Base-by-base conservation (phyloP, 2,888 invertebrate genomes). In the Amorpha juglandis region DNA sequence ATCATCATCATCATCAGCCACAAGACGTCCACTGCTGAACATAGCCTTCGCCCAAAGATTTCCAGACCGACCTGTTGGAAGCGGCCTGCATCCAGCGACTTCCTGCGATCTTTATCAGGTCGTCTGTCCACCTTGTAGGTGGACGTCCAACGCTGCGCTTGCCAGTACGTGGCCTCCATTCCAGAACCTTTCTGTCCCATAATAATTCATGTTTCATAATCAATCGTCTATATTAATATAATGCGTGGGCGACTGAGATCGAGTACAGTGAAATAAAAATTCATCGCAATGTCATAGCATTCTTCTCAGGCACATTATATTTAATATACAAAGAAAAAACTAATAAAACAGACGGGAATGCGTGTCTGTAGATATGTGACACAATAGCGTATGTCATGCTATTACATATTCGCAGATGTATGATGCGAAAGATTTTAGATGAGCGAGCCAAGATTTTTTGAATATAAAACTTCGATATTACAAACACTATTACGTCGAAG, bases 331-430 rank as follows among this genome's bases (percentile, higher is more conserved):
- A 55, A 58, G n/a, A 38, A 62, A 9, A 68, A 65, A 35, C 55
- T 50, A 53, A 53, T 45, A 64, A 45, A 48, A 64, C 4, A 33
- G 8, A 55, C 47, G 55, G 58, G 11, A 64, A 66, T 21, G 19
- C 50, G n/a, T n/a, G n/a, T n/a, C n/a, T n/a, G n/a, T n/a, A 33
- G 51, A 51, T 14, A 62, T 58, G 64, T 65, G 53, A 66, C 63
- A 67, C 65, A 66, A 68, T 64, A 67, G 27, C 63, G 35, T 16
- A 50, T 50, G 63, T 63, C 19, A 50, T 50, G 38, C 21, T 50
- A 16, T 35, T 50, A 63, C 48, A 35, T 50, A 48, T 63, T 50
- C 48, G 33, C 33, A 63, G 48, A 63, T 63, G 63, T 63, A 50
- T 63, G 35, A 48, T 63, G 38, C 50, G 35, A 50, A 19, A 55